Evolutionary conservation across 2,113 vertebrate species (phyloP).

Genomic region (Casuarius casuarius): DNA sequence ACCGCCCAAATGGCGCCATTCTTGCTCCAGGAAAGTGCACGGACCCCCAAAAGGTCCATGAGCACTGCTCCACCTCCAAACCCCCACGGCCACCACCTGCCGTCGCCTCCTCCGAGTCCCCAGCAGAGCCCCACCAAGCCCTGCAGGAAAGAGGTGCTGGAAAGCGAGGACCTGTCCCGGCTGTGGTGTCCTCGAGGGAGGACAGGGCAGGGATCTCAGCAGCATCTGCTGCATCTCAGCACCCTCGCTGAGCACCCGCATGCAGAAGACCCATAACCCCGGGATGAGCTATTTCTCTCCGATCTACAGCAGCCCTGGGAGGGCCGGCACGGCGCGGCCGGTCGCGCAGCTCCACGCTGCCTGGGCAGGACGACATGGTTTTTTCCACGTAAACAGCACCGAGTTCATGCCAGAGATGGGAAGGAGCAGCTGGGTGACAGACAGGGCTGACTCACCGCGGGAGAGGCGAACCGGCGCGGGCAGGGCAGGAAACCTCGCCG

Average conservation of each 20-base stretch:
- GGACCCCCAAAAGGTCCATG: fast-evolving
- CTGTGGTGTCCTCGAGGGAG: background rate
- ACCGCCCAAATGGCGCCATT: background rate
- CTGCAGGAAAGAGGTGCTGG: background rate
- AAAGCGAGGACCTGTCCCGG: background rate
- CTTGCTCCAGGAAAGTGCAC: fast-evolving
- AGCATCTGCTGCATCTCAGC: background rate
- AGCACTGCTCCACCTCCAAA: background rate
- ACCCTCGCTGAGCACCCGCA: background rate
- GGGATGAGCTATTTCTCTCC: background rate
- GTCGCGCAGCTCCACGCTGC: background rate
- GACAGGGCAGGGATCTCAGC: background rate
- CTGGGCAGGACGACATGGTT: background rate
- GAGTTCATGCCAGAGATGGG: background rate
- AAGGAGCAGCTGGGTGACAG: background rate
- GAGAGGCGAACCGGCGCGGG: background rate
- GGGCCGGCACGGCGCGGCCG: background rate
- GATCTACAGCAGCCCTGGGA: background rate
- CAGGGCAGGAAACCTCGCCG: background rate
- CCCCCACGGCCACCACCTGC: background rate
- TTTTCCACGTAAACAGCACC: background rate
- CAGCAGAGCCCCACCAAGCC: background rate
- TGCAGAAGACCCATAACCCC: background rate
- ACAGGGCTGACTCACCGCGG: background rate
- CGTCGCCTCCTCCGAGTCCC: background rate